Conservation (phyloP, 2,113 vertebrate genomes). For the Zonotrichia leucophrys region DNA sequence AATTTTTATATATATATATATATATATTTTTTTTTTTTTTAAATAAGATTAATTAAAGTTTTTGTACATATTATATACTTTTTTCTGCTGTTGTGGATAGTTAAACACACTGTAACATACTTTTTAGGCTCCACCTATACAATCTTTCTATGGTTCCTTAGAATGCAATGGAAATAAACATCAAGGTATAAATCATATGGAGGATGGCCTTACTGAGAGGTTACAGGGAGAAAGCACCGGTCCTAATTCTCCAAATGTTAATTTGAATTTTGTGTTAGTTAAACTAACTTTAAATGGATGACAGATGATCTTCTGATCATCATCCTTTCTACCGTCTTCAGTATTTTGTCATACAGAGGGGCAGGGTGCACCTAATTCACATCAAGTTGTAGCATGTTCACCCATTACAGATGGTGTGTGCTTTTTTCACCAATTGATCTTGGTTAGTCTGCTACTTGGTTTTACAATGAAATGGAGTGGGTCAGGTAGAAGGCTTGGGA, state of each 20-base stretch:
- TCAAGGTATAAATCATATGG: neutral
- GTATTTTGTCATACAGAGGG: neutral
- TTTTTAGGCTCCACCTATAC: neutral
- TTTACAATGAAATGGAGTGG: neutral
- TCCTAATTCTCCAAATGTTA: neutral
- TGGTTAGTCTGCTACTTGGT: neutral
- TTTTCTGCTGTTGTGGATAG: neutral
- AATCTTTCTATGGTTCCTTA: neutral
- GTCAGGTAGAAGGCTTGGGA: neutral
- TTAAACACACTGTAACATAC: neutral
- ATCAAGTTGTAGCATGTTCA: neutral
- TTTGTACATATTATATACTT: neutral
- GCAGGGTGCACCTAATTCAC: neutral
- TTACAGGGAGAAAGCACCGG: neutral
- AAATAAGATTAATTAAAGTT: neutral
- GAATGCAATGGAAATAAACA: neutral
- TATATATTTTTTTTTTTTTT: no score
- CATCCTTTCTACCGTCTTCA: neutral
- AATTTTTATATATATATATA: no score
- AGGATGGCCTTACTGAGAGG: neutral
- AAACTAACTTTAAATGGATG: neutral
- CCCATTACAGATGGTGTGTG: no score
- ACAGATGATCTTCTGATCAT: neutral
- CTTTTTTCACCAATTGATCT: neutral
- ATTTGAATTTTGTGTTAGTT: neutral